phyloP scores from a whole-genome alignment of 2,888 invertebrate genomes.

The Rapana venosa region DNA sequence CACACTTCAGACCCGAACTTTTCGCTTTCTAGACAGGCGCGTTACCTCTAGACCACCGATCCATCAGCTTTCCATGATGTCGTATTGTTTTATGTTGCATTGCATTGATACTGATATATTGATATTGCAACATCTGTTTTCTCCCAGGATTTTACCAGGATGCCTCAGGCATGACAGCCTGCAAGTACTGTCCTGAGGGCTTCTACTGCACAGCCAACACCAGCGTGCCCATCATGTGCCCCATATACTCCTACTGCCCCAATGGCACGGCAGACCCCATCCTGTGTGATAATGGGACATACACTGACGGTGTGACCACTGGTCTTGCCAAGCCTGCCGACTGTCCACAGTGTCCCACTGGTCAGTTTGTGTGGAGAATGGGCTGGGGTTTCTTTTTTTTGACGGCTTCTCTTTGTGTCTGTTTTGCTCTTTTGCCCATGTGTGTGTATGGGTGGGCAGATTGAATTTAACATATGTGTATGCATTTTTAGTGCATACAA shows the following conservation, averaged over 20 bases:
- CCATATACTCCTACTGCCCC: conserved; percentile 73
- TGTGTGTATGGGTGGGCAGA: too few relatives aligned
- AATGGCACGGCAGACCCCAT: conserved; percentile 65
- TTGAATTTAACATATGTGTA: too few relatives aligned
- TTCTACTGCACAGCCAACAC: conserved; percentile 68
- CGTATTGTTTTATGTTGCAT: too few relatives aligned
- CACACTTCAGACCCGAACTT: too few relatives aligned
- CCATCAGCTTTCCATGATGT: too few relatives aligned
- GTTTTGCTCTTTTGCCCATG: conserved; percentile 19
- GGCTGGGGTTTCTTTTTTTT: not conserved
- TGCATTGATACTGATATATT: too few relatives aligned
- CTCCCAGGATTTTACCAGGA: conserved; percentile 72
- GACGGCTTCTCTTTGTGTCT: not conserved
- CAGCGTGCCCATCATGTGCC: conserved; percentile 67
- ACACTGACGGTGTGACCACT: conserved; percentile 59
- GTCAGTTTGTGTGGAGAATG: conserved; percentile 52
- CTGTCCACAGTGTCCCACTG: conserved; percentile 67
- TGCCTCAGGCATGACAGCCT: conserved; percentile 56
- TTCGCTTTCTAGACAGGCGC: too few relatives aligned
- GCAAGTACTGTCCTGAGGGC: conserved; percentile 66
- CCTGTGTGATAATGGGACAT: conserved; percentile 73
- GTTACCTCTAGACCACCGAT: too few relatives aligned
- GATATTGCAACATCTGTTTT: not conserved
- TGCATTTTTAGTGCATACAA: too few relatives aligned
- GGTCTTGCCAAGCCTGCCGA: conserved; percentile 62